These are phyloP conservation scores for Drosophila nasuta DNA, from an alignment of 1,140 invertebrate genomes.

Conservation along the genomic window DNA sequence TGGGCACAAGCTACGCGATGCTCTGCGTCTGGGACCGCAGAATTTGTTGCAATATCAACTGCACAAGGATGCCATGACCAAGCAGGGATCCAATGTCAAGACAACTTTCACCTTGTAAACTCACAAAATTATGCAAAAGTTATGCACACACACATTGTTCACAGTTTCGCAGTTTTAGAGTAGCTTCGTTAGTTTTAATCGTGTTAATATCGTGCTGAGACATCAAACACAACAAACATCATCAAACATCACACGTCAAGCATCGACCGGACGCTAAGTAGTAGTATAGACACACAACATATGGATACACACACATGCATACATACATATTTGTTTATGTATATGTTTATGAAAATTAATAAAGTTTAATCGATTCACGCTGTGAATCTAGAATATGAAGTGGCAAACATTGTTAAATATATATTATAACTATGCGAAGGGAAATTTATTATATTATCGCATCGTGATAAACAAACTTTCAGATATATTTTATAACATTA, in stretches of 20 bases:
- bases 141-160: constrained; percentile 2
- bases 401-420: too few relatives aligned
- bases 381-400: background rate
- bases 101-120: constrained; percentile 90
- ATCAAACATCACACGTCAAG: background rate
- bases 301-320: background rate
- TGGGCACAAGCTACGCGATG: constrained; percentile 93
- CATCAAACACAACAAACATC: background rate
- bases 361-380: background rate
- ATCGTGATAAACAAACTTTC: too few relatives aligned
- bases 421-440: too few relatives aligned
- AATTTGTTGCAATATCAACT: constrained; percentile 90
- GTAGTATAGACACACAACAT: constrained; percentile 5
- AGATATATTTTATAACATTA: too few relatives aligned
- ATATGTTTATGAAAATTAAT: constrained; percentile 4
- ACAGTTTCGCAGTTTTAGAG: background rate
- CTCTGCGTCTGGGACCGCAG: constrained; percentile 86
- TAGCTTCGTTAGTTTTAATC: constrained; percentile 12
- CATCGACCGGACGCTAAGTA: background rate
- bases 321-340: background rate
- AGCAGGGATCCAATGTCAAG: constrained; percentile 92
- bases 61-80: constrained; percentile 93
- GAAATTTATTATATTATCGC: too few relatives aligned
- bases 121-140: constrained; percentile 10
- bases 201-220: constrained; percentile 5